These are phyloP conservation scores for Knipowitschia caucasica DNA, from an alignment of 2,797 vertebrate species.

Conservation along the genomic window DNA sequence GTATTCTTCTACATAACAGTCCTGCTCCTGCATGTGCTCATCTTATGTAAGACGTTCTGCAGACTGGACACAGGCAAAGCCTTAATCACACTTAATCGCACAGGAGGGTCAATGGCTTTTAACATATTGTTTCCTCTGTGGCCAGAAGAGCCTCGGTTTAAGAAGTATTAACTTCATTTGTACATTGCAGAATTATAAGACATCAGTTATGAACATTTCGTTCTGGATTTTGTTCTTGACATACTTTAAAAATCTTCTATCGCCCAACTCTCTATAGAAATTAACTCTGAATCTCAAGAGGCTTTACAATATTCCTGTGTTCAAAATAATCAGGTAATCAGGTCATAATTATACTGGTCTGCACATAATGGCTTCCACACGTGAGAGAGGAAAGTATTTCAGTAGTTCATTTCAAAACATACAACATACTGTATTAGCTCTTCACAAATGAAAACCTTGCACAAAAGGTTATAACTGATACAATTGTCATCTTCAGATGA, in stretches of 20 bases:
- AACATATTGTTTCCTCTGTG: constrained; percentile 44
- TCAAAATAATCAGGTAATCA: constrained; percentile 24
- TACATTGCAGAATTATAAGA: constrained; percentile 51
- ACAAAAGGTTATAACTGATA: too few species aligned
- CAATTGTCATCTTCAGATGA: too few species aligned
- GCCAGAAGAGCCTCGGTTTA: constrained; percentile 19
- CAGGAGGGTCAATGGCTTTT: constrained; percentile 33
- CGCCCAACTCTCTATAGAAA: constrained; percentile 16
- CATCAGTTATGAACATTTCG: constrained; percentile 37
- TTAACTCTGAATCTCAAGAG: constrained; percentile 20
- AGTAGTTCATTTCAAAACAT: neutral
- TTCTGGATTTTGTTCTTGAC: constrained; percentile 50
- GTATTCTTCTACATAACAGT: neutral
- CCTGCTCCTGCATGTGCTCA: constrained; percentile 19
- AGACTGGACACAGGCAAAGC: constrained; percentile 6
- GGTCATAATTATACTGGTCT: constrained; percentile 3
- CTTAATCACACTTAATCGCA: constrained; percentile 26
- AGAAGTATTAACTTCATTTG: constrained; percentile 39
- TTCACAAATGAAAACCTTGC: too few species aligned
- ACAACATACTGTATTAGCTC: too few species aligned
- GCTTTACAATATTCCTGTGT: constrained; percentile 23
- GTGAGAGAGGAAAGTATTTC: neutral
- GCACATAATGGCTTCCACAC: constrained; percentile 5
- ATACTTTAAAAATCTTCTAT: constrained; percentile 36
- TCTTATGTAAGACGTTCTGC: constrained; percentile 8